Percentiles rank a stretch among this genome's conserved stretches.
phyloP scores from a whole-genome alignment of 2,888 invertebrate species.

The Ferdinandea cuprea region DNA sequence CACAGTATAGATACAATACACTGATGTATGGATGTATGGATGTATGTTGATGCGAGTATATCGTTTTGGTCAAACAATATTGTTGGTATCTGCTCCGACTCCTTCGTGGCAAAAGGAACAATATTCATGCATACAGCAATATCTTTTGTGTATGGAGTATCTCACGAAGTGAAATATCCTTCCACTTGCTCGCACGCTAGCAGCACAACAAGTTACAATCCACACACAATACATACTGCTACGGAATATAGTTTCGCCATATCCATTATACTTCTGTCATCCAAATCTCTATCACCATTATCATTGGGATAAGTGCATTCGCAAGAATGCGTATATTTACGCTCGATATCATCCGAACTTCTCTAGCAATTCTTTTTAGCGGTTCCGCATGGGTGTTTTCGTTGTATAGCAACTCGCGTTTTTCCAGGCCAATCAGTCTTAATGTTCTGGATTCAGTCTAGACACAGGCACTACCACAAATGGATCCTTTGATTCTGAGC shows the following conservation, averaged over 20 bases:
- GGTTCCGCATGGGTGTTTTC: background rate
- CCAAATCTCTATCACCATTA: slow-evolving; percentile 39
- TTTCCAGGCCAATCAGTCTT: slow-evolving; percentile 24
- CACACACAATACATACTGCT: background rate
- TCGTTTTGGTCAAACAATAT: slow-evolving; percentile 57
- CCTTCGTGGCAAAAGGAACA: slow-evolving; percentile 58
- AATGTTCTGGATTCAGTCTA: slow-evolving; percentile 21
- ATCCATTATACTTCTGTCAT: slow-evolving; percentile 46
- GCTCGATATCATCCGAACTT: slow-evolving; percentile 33
- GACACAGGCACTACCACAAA: slow-evolving; percentile 18
- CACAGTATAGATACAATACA: slow-evolving; percentile 39
- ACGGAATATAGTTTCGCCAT: background rate
- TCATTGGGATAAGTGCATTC: slow-evolving; percentile 49
- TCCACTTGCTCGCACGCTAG: slow-evolving; percentile 68
- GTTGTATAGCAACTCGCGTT: slow-evolving; percentile 14
- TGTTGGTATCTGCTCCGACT: slow-evolving; percentile 43
- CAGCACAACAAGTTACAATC: slow-evolving; percentile 30
- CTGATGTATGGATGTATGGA: too few species aligned
- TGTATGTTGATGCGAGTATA: background rate
- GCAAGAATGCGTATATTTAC: slow-evolving; percentile 52
- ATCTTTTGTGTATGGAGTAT: slow-evolving; percentile 70
- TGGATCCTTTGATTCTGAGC: background rate
- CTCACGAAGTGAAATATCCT: slow-evolving; percentile 71
- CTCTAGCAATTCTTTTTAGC: slow-evolving; percentile 35
- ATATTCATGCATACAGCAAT: slow-evolving; percentile 41